Conservation (phyloP, 1,140 invertebrate species). For the Ips nitidus region DNA sequence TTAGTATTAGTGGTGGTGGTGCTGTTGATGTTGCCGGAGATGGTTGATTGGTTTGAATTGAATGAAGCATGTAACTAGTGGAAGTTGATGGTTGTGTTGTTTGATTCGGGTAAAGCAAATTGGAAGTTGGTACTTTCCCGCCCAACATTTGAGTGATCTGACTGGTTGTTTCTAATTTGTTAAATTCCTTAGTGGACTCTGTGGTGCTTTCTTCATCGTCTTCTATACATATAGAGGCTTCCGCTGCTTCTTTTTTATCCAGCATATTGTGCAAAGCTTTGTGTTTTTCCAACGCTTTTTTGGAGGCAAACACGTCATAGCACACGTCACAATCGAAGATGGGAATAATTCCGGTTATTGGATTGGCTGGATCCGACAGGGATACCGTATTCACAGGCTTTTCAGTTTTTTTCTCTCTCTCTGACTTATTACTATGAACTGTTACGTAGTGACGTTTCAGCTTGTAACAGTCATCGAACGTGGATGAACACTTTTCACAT, state of each 20-base stretch:
- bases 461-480: slow-evolving; percentile 30
- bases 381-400: neutral
- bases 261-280: slow-evolving; percentile 21
- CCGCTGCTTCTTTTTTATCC: neutral
- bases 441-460: slow-evolving; percentile 29
- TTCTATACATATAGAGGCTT: slow-evolving; percentile 12
- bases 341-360: slow-evolving; percentile 11
- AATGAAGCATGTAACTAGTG: neutral
- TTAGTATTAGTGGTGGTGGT: neutral
- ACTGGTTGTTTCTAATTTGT: neutral
- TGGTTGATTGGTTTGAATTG: neutral
- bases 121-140: neutral
- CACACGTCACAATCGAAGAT: slow-evolving; percentile 34
- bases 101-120: neutral
- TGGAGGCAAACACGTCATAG: slow-evolving; percentile 35
- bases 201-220: slow-evolving; percentile 18
- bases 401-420: neutral
- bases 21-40: neutral
- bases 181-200: slow-evolving; percentile 6
- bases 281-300: slow-evolving; percentile 28
- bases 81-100: neutral
- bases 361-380: neutral
- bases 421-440: slow-evolving; percentile 1
- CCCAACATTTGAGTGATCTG: slow-evolving; percentile 16
- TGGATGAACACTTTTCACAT: slow-evolving; percentile 18